phyloP scores from a whole-genome alignment of 1,140 invertebrate genomes.

The Zaprionus kolodkinae region DNA sequence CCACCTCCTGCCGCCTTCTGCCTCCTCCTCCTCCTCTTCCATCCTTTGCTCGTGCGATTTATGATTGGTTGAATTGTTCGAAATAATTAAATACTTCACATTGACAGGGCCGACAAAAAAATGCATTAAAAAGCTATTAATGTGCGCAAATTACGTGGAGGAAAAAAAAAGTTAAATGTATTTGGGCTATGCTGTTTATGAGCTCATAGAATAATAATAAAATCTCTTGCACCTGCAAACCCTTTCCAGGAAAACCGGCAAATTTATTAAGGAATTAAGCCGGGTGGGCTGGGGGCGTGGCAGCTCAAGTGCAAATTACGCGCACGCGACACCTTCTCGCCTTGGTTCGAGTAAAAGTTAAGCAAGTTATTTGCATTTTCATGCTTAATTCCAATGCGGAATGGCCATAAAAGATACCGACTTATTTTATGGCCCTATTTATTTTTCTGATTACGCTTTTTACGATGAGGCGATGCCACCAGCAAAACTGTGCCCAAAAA shows the following conservation, averaged over 20 bases:
- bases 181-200: background rate
- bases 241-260: background rate
- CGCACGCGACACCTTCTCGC: constrained; percentile 37
- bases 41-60: constrained; percentile 43
- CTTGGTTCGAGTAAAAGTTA: constrained; percentile 62
- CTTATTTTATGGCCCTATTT: constrained; percentile 83
- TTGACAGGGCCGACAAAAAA: constrained; percentile 29
- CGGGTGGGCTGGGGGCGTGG: constrained; percentile 4
- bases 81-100: constrained; percentile 63
- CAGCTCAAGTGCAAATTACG: constrained; percentile 63
- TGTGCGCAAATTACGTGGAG: constrained; percentile 34
- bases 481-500: constrained; percentile 57
- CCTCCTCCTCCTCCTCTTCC: constrained; percentile 28
- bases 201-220: constrained; percentile 1
- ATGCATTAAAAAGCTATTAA: constrained; percentile 47
- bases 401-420: constrained; percentile 80
- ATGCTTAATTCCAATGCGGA: constrained; percentile 68
- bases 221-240: background rate
- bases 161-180: background rate
- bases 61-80: constrained; percentile 64
- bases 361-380: constrained; percentile 72
- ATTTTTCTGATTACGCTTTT: constrained; percentile 82
- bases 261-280: constrained; percentile 11
- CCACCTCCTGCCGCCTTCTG: too few species aligned
- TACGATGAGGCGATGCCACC: constrained; percentile 67